Base-by-base conservation (phyloP, 2,113 vertebrate species). In the Australoheros scitulus region DNA sequence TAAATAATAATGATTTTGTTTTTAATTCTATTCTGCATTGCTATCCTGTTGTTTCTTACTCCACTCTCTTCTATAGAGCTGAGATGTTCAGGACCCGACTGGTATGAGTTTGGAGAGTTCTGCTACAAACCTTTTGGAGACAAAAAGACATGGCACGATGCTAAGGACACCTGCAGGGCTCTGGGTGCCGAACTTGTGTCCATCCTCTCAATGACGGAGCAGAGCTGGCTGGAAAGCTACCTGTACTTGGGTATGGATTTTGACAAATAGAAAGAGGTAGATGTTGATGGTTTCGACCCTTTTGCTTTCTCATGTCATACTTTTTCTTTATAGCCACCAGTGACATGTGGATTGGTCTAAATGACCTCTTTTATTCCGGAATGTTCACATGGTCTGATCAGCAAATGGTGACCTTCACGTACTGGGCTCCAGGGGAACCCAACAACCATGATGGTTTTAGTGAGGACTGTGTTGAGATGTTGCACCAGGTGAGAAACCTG, bases 141-240 rank as follows among this genome's bases (percentile, higher is more conserved):
- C 36, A 93, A 87, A 79, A 93, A 87, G 81, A 96, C 96, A 0
- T 96, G 96, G 96, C 61, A 68, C 0, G 52, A 43, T 0, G 94
- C 96, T 5, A 92, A 78, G 24, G 0, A 41, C 0, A 43, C 56
- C 26, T 96, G 96, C 86, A 91, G 93, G 79, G 61, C 13, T 13
- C 22, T 91, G 41, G 95, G 94, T 0, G 95, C 95, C 0, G 95
- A 96, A 3, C 94, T 96, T 2, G 90, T 94, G 5, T 96, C 96
- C 72, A 91, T 96, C 59, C 78, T 56, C 36, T 96, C 96, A 0
- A 80, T 95, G 84, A 90, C 61, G 0, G 96, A 96, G 87, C 96
- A 96, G 87, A 95, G 85, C 88, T 96, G 96, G 96, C 52, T 96
- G 82, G 94, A 96, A 79, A 96, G 95, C 55, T 96, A 95, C 91